Evolutionary conservation across 2,888 invertebrate species (phyloP), one percentile per base, ranked within the genome.

Genomic region (Cecidostiba fungosa): DNA sequence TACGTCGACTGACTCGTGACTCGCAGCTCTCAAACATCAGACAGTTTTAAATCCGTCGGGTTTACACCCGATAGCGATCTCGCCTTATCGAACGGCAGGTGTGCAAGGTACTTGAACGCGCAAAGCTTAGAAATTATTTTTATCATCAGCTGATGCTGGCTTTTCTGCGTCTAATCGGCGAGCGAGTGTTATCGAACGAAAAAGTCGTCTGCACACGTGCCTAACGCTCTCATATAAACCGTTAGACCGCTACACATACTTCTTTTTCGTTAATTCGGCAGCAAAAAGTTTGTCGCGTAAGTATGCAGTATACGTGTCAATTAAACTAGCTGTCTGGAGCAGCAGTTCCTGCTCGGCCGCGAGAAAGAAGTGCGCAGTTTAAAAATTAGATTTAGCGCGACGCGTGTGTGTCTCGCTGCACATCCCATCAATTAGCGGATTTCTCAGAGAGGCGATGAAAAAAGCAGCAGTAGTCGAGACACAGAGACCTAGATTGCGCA

Each of bases 341-440:
- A 43, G 16, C 73, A 59, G 69, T 82, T 82, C 78, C 82, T 82
- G 70, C 43, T 70, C 39, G 3, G 6, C n/a, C n/a, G 19, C n/a
- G 54, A 19, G 1, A 76, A 80, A 80, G 59, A 76, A n/a, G 36
- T n/a, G 72, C 78, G 72, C 78, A 50, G 78, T 85, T 85, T 77
- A 73, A 78, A 85, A 85, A 85, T 85, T 85, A 82, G 85, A 85
- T 85, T 85, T 85, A 87, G 77, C 77, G 81, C 82, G 86, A 73
- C 77, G 77, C 54, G 69, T 36, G 47, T 36, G 47, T 47, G 80
- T 82, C 69, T 87, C 80, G 54, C 19, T 54, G 77, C 77, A 14
- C 76, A 47, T 77, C 73, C 76, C 83, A 82, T 86, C 86, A 87
- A 85, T 87, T 87, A 85, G 81, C 70, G 85, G 72, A 86, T 85